Evolutionary conservation across 2,797 vertebrate genomes (phyloP).

Genomic region (Melanogrammus aeglefinus): DNA sequence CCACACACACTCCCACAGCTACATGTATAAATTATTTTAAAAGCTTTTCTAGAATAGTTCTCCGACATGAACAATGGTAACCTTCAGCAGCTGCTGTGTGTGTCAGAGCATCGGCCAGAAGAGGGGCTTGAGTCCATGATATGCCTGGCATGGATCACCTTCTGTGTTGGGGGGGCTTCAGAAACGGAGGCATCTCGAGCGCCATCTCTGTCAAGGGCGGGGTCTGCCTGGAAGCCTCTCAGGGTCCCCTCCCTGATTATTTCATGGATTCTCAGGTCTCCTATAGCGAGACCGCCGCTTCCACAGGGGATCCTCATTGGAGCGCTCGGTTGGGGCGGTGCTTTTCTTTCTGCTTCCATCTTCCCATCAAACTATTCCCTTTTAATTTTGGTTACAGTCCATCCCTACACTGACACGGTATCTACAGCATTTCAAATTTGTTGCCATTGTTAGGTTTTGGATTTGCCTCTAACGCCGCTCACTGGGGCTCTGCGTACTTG

Average conservation of each 20-base stretch:
- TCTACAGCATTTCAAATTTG: no score
- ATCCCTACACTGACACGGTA: no score
- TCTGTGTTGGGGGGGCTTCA: background rate
- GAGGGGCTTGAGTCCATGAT: background rate
- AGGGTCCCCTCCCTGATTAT: background rate
- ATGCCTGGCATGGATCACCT: background rate
- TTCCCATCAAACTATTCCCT: no score
- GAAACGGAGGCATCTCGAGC: no score
- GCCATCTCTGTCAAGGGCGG: background rate
- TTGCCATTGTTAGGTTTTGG: no score
- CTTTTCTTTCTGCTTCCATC: no score
- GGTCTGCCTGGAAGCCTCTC: background rate
- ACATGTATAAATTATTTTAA: background rate
- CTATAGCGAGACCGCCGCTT: background rate
- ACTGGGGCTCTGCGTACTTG: no score
- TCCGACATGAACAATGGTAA: background rate
- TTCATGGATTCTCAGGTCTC: background rate
- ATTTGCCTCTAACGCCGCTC: no score
- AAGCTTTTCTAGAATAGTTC: background rate
- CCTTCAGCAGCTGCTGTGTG: background rate
- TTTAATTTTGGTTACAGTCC: no score
- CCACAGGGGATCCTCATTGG: background rate
- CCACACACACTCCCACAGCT: no score
- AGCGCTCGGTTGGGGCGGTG: no score
- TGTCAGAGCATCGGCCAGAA: background rate